Conservation (phyloP, 2,888 invertebrate species). For the Lithophane leautieri region DNA sequence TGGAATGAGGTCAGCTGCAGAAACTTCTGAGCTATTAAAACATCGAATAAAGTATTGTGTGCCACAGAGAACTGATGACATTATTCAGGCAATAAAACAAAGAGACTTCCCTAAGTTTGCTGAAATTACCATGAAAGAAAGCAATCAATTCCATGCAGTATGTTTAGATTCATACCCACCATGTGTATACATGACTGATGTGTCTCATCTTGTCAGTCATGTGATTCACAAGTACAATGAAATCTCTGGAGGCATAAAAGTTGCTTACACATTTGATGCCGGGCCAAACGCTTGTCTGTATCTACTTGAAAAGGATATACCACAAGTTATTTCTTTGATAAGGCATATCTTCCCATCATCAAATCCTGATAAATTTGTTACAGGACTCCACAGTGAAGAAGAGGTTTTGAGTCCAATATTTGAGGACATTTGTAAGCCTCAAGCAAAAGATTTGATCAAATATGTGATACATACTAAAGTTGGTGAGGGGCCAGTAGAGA, state of each 20-base stretch:
- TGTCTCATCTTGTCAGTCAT: constrained; percentile 94
- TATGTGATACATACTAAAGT: constrained; percentile 96
- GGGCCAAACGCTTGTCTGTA: constrained; percentile 99
- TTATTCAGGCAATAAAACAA: constrained; percentile 90
- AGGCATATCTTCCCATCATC: constrained; percentile 93
- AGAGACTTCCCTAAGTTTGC: constrained; percentile 96
- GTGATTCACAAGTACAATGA: constrained; percentile 96
- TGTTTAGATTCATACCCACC: constrained; percentile 98
- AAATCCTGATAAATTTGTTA: constrained; percentile 77
- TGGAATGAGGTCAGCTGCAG: constrained; percentile 96
- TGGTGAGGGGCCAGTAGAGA: constrained; percentile 94
- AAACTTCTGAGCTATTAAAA: constrained; percentile 95
- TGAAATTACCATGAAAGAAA: constrained; percentile 98
- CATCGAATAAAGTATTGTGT: constrained; percentile 94
- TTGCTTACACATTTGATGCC: constrained; percentile 99
- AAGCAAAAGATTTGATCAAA: constrained; percentile 91
- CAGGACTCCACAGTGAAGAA: constrained; percentile 73
- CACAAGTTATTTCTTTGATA: constrained; percentile 92
- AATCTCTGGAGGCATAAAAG: constrained; percentile 91
- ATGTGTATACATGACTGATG: constrained; percentile 97
- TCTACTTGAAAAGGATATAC: constrained; percentile 94
- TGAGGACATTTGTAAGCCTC: constrained; percentile 77
- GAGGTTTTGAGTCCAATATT: constrained; percentile 67
- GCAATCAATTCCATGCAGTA: constrained; percentile 98
- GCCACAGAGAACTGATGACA: constrained; percentile 91